Percentiles rank a stretch among this genome's conserved stretches.
phyloP scores from a whole-genome alignment of 2,888 invertebrate genomes.

The Julus scandinavius region DNA sequence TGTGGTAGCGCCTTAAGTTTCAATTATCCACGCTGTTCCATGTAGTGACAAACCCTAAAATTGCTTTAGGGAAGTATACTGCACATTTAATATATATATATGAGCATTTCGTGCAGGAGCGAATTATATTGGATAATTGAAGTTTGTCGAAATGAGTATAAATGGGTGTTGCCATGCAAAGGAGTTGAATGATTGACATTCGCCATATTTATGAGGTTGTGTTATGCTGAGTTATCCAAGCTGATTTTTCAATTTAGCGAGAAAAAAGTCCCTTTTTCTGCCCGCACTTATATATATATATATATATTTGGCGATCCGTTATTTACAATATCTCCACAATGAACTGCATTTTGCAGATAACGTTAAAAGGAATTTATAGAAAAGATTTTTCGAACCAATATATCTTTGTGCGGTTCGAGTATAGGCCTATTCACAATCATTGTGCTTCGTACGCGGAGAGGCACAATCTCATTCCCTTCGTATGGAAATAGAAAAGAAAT shows the following conservation, averaged over 20 bases:
- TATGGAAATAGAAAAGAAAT: neutral
- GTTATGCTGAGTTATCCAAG: slow-evolving; percentile 35
- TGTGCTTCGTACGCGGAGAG: neutral
- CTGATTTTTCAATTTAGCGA: slow-evolving; percentile 34
- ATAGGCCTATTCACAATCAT: neutral
- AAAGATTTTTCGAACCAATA: neutral
- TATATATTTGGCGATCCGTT: neutral
- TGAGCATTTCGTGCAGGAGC: neutral
- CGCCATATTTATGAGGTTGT: neutral
- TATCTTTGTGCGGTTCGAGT: neutral
- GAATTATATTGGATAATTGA: slow-evolving; percentile 15
- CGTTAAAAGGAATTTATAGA: neutral
- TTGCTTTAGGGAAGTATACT: no score
- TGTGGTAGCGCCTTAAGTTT: no score
- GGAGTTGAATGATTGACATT: neutral
- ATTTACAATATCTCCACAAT: slow-evolving; percentile 45
- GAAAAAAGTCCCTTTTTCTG: neutral
- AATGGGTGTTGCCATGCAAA: neutral
- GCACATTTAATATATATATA: no score
- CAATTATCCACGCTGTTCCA: no score
- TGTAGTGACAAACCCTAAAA: no score
- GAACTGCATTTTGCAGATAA: slow-evolving; percentile 46
- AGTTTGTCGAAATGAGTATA: slow-evolving; percentile 20
- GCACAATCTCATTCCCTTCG: neutral
- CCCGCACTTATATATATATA: neutral